Base-by-base conservation (phyloP, 1,140 invertebrate species). In the Liolophura sinensis region DNA sequence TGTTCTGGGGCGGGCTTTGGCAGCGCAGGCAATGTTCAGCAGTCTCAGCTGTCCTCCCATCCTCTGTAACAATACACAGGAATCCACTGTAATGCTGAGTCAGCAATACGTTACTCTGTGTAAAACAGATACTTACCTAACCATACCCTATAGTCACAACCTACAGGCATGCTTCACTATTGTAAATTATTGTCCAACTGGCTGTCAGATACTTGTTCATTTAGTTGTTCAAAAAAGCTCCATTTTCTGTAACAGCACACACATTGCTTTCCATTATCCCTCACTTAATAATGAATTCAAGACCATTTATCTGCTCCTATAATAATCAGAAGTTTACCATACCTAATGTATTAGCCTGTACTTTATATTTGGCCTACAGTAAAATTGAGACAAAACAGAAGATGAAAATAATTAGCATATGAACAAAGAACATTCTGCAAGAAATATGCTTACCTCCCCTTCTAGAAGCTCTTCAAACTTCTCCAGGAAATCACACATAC, bases 401-500 rank as follows among this genome's bases (percentile, higher is more conserved):
- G 27, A 24, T 24, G 57, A 58, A 58, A 58, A 58, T 58, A 58
- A 1, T 22, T 31, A 58, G 7, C 18, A 5, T 58, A 18, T 58
- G n/a, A 22, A n/a, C n/a, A n/a, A n/a, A n/a, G n/a, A n/a, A n/a
- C n/a, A n/a, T n/a, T n/a, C n/a, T n/a, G 18, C 16, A 22, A 51
- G 6, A 15, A 60, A 52, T 40, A n/a, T 47, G 71, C 73, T 68
- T 68, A 84, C 82, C 73, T 84, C 78, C 73, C 69, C 61, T 67
- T 82, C 81, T n/a, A 86, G 64, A 14, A 83, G 67, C 20, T 76
- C 68, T 85, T 99, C 96, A 87, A 99, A 99, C 60, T 90, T 90
- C 83, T 98, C 95, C 55, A 99, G 85, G 80, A 98, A 97, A 71
- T 96, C 94, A 90, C 97, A 97, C 95, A 99, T 97, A 48, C 90